A percentile compares a stretch with the other conserved stretches of the same genome.
phyloP scores from a whole-genome alignment of 2,888 invertebrate species.

The Tinea pellionella region DNA sequence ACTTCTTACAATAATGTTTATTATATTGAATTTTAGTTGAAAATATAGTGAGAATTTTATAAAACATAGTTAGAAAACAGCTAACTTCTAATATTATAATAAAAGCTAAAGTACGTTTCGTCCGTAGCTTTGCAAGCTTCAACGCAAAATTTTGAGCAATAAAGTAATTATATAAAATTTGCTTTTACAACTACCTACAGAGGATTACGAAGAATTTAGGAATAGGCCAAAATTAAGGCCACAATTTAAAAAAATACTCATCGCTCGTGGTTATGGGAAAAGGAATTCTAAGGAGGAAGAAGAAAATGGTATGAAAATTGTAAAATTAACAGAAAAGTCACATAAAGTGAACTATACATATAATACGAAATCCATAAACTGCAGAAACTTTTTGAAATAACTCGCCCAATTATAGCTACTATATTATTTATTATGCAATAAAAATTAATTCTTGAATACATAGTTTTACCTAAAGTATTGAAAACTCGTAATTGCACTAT shows the following conservation, averaged over 20 bases:
- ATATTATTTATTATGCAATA: no score
- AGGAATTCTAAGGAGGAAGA: slow-evolving; percentile 20
- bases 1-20: no score
- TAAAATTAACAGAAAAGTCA: slow-evolving; percentile 6
- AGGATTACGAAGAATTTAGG: slow-evolving; percentile 52
- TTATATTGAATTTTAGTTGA: no score
- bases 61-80: no score
- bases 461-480: no score
- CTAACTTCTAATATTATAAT: no score
- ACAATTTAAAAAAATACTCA: slow-evolving; percentile 48
- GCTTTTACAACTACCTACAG: slow-evolving; percentile 28
- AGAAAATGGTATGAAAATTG: slow-evolving; percentile 17
- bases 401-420: no score
- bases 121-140: neutral
- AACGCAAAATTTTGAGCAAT: neutral
- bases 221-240: slow-evolving; percentile 50
- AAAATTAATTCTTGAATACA: no score
- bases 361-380: neutral
- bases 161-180: neutral
- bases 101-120: neutral
- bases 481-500: no score
- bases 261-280: slow-evolving; percentile 53
- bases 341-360: neutral
- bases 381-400: no score
- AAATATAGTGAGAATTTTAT: no score